A percentile compares a stretch with the other conserved stretches of the same genome.
These are phyloP conservation scores for Rotaria sp. DNA, from an alignment of 2,888 invertebrate genomes.

Conservation along the genomic window DNA sequence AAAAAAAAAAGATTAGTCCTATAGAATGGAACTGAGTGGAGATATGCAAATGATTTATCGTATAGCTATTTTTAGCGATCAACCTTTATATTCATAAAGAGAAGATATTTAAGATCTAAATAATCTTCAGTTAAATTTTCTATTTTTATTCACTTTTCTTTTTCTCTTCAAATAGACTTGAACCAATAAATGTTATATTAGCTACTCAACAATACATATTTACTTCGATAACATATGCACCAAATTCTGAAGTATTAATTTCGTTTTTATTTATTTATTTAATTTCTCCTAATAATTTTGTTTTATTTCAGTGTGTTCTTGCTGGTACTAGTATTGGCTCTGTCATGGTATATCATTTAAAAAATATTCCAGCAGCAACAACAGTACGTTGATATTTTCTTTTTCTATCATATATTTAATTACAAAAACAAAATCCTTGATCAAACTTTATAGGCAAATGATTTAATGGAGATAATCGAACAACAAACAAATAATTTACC, in stretches of 20 bases:
- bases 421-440: not conserved
- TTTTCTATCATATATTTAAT: too few relatives aligned
- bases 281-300: too few relatives aligned
- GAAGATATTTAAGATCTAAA: too few relatives aligned
- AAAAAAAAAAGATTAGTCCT: too few relatives aligned
- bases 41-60: too few relatives aligned
- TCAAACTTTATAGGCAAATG: not conserved
- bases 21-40: too few relatives aligned
- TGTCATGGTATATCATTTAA: not conserved
- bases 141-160: not conserved
- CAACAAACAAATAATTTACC: not conserved
- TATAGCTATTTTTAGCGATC: too few relatives aligned
- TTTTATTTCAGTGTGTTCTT: not conserved
- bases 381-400: not conserved
- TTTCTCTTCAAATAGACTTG: conserved; percentile 4
- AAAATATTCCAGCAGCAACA: not conserved
- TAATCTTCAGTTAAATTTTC: not conserved
- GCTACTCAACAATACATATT: conserved; percentile 6
- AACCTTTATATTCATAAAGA: too few relatives aligned
- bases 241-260: conserved; percentile 35
- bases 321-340: not conserved
- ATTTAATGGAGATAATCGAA: not conserved
- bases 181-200: conserved; percentile 29
- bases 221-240: conserved; percentile 35
- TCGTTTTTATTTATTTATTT: not conserved